Evolutionary conservation across 1,140 invertebrate species (phyloP).

Genomic region (Coptotermes formosanus): DNA sequence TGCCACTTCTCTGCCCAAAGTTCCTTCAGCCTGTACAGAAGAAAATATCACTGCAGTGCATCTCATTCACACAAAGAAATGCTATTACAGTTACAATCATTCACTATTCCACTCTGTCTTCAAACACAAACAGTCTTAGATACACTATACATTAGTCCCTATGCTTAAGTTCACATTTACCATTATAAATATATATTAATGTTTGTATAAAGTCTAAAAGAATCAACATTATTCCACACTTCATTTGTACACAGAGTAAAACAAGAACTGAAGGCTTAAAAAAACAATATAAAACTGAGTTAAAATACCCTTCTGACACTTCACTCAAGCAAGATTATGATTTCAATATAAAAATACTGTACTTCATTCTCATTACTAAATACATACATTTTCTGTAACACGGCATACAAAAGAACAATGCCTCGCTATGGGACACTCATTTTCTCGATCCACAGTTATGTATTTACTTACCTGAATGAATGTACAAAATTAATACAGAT

Average conservation of each 20-base stretch:
- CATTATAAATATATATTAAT: neutral
- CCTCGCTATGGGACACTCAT: neutral
- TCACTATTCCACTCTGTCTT: neutral
- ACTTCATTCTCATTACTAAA: neutral
- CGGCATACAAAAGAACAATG: neutral
- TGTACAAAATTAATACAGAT: neutral
- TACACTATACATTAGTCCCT: neutral
- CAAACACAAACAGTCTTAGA: neutral
- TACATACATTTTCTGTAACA: neutral
- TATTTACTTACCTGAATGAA: too few species aligned
- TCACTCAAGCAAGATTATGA: neutral
- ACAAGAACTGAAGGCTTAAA: neutral
- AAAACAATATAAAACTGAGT: neutral
- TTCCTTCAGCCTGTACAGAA: neutral
- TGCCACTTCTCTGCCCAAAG: neutral
- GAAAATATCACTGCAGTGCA: neutral
- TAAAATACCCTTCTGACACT: neutral
- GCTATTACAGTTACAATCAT: neutral
- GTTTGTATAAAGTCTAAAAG: neutral
- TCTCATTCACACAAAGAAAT: neutral
- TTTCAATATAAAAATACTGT: neutral
- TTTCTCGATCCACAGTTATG: neutral
- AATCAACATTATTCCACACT: neutral
- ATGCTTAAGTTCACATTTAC: neutral
- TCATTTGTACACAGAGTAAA: neutral